Evolutionary conservation across 2,113 vertebrate species (phyloP).

Genomic region (Blennius ocellaris): DNA sequence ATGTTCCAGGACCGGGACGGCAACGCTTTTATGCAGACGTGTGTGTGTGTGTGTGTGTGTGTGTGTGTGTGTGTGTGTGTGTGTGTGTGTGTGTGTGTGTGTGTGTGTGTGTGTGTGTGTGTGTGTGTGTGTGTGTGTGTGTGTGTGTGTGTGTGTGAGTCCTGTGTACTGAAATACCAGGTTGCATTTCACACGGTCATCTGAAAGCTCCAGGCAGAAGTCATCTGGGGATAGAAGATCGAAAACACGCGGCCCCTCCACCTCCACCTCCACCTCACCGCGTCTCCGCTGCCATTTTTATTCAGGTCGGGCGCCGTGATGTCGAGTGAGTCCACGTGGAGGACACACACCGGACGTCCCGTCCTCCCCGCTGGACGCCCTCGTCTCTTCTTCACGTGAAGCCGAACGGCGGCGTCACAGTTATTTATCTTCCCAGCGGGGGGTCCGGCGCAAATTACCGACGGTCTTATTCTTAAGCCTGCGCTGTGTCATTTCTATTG

Average conservation of each 20-base stretch:
- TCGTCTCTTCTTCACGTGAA: neutral
- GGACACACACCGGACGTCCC: slow-evolving; percentile 36
- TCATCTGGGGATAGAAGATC: slow-evolving; percentile 11
- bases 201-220: slow-evolving; percentile 16
- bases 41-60: slow-evolving; percentile 11
- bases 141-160: neutral
- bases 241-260: no score
- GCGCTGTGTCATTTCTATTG: no score
- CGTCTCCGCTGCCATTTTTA: slow-evolving; percentile 43
- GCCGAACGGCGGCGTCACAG: no score
- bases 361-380: slow-evolving; percentile 28
- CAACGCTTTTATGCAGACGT: slow-evolving; percentile 47
- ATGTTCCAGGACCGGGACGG: slow-evolving; percentile 13
- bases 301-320: slow-evolving; percentile 23
- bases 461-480: no score
- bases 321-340: slow-evolving; percentile 3
- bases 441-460: no score
- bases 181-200: slow-evolving; percentile 51
- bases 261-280: slow-evolving; percentile 19
- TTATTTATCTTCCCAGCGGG: no score
- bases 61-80: neutral
- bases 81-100: neutral
- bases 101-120: slow-evolving; percentile 12
- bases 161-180: slow-evolving; percentile 22
- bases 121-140: neutral